Evolutionary conservation across 2,113 vertebrate species (phyloP).

Genomic region (Limnothrissa miodon): DNA sequence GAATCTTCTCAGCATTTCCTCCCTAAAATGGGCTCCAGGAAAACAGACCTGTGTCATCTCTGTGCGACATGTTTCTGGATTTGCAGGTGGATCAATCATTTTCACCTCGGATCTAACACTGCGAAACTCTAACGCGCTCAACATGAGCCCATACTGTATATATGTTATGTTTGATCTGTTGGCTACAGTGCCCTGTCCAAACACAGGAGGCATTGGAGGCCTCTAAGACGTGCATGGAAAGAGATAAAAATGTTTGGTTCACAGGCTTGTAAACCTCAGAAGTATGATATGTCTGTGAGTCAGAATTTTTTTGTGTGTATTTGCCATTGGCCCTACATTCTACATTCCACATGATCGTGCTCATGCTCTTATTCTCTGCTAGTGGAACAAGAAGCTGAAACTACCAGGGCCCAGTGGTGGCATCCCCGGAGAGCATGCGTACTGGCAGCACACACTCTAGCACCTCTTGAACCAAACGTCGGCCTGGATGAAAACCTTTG

Average conservation of each 20-base stretch:
- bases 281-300: background rate
- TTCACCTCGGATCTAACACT: background rate
- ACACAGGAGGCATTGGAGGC: background rate
- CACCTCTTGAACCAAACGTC: background rate
- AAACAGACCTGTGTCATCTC: background rate
- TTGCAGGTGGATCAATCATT: slow-evolving; percentile 4
- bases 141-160: background rate
- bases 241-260: background rate
- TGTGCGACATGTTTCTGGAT: slow-evolving; percentile 11
- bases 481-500: background rate
- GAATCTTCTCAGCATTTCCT: slow-evolving; percentile 1
- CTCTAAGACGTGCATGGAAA: background rate
- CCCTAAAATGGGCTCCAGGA: background rate
- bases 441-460: background rate
- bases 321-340: background rate
- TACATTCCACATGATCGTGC: background rate
- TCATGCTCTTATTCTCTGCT: background rate
- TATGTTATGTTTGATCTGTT: slow-evolving; percentile 12
- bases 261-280: background rate
- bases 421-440: background rate
- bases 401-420: background rate
- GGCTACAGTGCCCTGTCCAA: background rate
- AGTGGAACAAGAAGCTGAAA: background rate
- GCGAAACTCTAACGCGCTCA: background rate
- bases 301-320: background rate